These are phyloP conservation scores for Eubasilissa splendida DNA, from an alignment of 2,888 invertebrate genomes.

Conservation along the genomic window DNA sequence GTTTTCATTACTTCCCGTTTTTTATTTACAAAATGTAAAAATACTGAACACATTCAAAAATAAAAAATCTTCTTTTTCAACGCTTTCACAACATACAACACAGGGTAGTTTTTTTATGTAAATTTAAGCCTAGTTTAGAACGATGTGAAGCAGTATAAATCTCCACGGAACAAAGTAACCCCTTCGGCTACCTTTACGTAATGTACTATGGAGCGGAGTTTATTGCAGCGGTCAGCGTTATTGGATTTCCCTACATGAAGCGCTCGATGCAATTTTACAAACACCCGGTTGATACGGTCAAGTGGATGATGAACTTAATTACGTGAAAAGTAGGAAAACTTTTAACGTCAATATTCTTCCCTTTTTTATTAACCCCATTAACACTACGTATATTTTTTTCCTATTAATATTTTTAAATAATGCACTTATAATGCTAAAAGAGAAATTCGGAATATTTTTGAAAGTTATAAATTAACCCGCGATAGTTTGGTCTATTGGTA, in stretches of 20 bases:
- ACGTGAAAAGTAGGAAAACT: too few relatives aligned
- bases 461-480: too few relatives aligned
- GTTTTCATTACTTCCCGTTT: too few relatives aligned
- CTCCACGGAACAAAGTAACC: background rate
- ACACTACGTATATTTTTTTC: too few relatives aligned
- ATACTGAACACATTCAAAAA: background rate
- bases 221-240: constrained; percentile 17
- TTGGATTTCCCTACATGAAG: constrained; percentile 1
- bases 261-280: constrained; percentile 9
- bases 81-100: background rate
- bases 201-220: constrained; percentile 9
- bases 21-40: background rate
- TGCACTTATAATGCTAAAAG: too few relatives aligned
- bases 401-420: too few relatives aligned
- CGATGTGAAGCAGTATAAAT: constrained; percentile 12
- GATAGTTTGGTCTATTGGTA: too few relatives aligned
- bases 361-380: too few relatives aligned
- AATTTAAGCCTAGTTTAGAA: constrained; percentile 36
- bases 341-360: too few relatives aligned
- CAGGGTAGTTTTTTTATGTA: constrained; percentile 11
- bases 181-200: constrained; percentile 2
- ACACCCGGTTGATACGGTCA: background rate
- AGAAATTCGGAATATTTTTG: too few relatives aligned
- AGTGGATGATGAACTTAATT: too few relatives aligned
- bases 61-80: background rate